A percentile compares a stretch with the other conserved stretches of the same genome.
phyloP scores from a whole-genome alignment of 2,888 invertebrate species.

The Smittia sp. region DNA sequence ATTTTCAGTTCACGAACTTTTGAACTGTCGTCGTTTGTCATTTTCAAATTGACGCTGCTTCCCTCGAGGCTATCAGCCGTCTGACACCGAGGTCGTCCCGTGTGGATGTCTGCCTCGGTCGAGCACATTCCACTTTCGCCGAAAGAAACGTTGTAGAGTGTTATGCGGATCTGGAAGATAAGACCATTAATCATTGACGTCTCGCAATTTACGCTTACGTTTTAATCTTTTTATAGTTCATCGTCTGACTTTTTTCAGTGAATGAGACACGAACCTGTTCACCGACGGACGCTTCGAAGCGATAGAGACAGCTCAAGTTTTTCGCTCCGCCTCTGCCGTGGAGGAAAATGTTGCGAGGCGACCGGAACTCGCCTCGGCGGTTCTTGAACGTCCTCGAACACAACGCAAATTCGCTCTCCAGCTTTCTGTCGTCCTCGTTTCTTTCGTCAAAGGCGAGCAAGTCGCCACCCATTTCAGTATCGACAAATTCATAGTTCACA shows the following conservation, averaged over 20 bases:
- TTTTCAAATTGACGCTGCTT: conserved; percentile 42
- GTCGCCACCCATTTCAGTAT: conserved; percentile 72
- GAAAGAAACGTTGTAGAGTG: conserved; percentile 69
- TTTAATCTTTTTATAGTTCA: neutral
- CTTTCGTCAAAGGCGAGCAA: conserved; percentile 56
- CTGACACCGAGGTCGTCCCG: conserved; percentile 64
- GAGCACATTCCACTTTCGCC: conserved; percentile 65
- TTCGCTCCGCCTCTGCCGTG: conserved; percentile 80
- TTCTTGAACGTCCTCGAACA: conserved; percentile 66
- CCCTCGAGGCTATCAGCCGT: conserved; percentile 45
- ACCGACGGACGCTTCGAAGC: conserved; percentile 66
- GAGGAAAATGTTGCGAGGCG: conserved; percentile 73
- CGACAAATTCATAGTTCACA: conserved; percentile 78
- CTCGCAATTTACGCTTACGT: conserved; percentile 8
- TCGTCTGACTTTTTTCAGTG: neutral
- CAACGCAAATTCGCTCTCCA: conserved; percentile 49
- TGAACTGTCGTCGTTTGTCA: conserved; percentile 49
- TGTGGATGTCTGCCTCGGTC: conserved; percentile 70
- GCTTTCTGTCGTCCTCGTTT: conserved; percentile 52
- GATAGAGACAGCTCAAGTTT: conserved; percentile 73
- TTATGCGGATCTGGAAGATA: conserved; percentile 53
- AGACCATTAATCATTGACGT: conserved; percentile 27
- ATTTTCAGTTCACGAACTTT: conserved; percentile 59
- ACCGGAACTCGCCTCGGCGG: conserved; percentile 62
- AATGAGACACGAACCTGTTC: conserved; percentile 61